Conservation (phyloP, 2,113 vertebrate genomes). For the Gobius niger region DNA sequence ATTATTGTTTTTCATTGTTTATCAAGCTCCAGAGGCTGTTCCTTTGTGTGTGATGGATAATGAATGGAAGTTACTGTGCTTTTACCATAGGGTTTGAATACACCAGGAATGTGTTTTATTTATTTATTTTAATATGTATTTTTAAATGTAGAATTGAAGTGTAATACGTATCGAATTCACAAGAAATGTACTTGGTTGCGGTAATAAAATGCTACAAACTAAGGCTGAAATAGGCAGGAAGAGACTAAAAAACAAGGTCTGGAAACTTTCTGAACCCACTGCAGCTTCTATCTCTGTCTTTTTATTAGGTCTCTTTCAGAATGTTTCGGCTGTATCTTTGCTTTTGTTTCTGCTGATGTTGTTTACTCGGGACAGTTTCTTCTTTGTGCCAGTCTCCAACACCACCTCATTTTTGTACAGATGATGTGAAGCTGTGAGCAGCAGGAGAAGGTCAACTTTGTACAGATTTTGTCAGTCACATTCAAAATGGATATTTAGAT, state of each 20-base stretch:
- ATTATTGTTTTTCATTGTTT: no score
- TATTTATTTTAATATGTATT: no score
- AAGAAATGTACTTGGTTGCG: conserved; percentile 8
- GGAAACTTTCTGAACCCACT: no score
- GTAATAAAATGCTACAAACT: no score
- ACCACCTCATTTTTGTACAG: conserved; percentile 78
- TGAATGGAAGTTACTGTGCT: no score
- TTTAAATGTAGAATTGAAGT: no score
- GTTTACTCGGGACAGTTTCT: conserved; percentile 63
- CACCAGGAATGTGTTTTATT: no score
- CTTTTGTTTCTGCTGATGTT: conserved; percentile 62
- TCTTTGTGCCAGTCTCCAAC: conserved; percentile 70
- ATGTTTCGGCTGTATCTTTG: conserved; percentile 62
- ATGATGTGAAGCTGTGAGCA: conserved; percentile 63
- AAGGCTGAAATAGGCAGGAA: no score
- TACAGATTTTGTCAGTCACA: conserved; percentile 78
- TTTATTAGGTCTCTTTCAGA: conserved; percentile 43
- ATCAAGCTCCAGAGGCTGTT: no score
- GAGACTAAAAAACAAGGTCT: no score
- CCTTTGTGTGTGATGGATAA: no score
- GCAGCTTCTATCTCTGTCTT: conserved; percentile 34
- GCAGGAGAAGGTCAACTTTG: conserved; percentile 75
- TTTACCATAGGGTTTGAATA: no score
- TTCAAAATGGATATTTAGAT: conserved; percentile 72
- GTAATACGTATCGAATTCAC: conserved; percentile 16